phyloP scores from a whole-genome alignment of 2,797 vertebrate genomes.

The Gambusia yucatana region DNA sequence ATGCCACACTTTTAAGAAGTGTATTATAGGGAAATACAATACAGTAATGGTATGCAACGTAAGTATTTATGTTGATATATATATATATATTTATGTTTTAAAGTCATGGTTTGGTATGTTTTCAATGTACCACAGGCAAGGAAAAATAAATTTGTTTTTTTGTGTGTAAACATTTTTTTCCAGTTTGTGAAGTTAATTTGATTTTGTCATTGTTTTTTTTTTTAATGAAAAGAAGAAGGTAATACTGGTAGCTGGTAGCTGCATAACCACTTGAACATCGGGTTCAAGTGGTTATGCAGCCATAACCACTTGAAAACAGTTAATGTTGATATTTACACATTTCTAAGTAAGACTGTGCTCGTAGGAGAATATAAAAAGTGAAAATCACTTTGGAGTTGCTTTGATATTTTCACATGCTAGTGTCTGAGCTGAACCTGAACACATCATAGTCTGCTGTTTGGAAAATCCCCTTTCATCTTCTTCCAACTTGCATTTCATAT shows the following conservation, averaged over 20 bases:
- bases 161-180: too few relatives aligned
- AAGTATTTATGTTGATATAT: not conserved
- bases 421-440: not conserved
- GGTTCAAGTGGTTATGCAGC: too few relatives aligned
- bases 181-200: not conserved
- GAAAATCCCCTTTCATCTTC: not conserved
- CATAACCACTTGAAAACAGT: not conserved
- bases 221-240: not conserved
- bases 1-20: too few relatives aligned
- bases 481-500: not conserved
- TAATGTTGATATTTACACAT: not conserved
- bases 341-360: not conserved
- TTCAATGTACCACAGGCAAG: not conserved
- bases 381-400: not conserved
- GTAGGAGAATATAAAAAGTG: not conserved
- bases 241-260: not conserved
- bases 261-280: too few relatives aligned
- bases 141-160: not conserved
- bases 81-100: not conserved
- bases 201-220: not conserved
- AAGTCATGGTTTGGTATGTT: not conserved
- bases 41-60: not conserved
- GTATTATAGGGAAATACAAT: too few relatives aligned
- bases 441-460: not conserved
- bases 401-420: not conserved